Evolutionary conservation across 2,888 invertebrate species (phyloP), one percentile per base, ranked within the genome.

Genomic region (Heliconius erato): DNA sequence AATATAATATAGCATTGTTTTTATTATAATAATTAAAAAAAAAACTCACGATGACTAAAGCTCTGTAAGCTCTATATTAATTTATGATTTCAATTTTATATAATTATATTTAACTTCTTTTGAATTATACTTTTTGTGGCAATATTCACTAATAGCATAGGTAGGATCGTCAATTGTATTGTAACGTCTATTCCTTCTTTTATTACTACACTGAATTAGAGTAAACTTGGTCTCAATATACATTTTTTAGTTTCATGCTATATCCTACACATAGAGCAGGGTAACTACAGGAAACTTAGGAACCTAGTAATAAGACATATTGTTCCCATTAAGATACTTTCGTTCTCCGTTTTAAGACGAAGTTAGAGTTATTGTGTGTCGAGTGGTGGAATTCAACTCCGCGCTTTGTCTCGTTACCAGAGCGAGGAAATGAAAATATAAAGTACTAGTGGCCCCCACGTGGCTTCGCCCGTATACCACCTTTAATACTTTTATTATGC

Each of bases 1-100:
- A 82, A 74, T 74, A 82, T 54, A 26, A 54, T 67, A n/a, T 63
- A 76, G 32, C 1, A 32, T 32, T 59, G 28, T 54, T 14, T 44
- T 26, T 26, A 12, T 72, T 44, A n/a, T n/a, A n/a, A n/a, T 40
- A 14, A 5, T 40, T n/a, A 14, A 49, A 74, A 14, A 49, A 74
- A 28, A 49, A 28, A 35, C 35, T 12, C 7, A 40, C 11, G 12
- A 71, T 71, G 40, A 71, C 71, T 71, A 40, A 40, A 40, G 40
- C 71, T 35, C 35, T 35, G 3, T 40, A 71, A 69, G 23, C 23
- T 35, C n/a, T 71, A 19, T 44, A 44, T 26, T 72, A 26, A 44
- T n/a, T 26, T 44, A 72, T 72, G 3, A 16, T 35, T 44, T 72
- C 40, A 72, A 72, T 14, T 26, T 14, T 44, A 44, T 44, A 26